These are phyloP conservation scores for Rutpela maculata DNA, from an alignment of 2,888 invertebrate species.

Conservation along the genomic window DNA sequence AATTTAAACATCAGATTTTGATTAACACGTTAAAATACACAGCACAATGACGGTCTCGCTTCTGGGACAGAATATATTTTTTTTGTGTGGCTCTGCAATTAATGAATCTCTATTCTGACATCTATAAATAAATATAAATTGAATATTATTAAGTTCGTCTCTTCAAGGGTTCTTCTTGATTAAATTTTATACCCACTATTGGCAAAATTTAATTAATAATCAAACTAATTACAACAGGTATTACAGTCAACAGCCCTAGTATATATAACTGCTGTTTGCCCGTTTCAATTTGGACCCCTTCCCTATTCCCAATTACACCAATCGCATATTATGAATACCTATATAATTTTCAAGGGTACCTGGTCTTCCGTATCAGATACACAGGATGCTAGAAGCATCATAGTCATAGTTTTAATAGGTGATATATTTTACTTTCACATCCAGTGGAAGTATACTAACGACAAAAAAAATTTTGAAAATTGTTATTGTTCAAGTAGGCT, in stretches of 20 bases:
- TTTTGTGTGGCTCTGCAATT: too few species aligned
- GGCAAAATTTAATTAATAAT: slow-evolving; percentile 33
- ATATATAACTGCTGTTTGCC: background rate
- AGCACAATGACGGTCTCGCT: too few species aligned
- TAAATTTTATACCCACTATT: slow-evolving; percentile 28
- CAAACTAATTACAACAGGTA: slow-evolving; percentile 24
- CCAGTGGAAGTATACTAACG: too few species aligned
- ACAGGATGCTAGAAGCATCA: background rate
- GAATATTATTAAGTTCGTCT: background rate
- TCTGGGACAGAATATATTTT: too few species aligned
- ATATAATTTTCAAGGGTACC: background rate
- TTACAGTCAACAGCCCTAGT: background rate
- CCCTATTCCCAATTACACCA: background rate
- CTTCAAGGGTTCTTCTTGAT: background rate
- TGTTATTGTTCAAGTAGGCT: too few species aligned
- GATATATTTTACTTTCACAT: too few species aligned
- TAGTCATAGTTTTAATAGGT: too few species aligned
- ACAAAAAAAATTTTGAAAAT: too few species aligned
- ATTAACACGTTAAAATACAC: too few species aligned
- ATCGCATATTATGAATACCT: background rate
- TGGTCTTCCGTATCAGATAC: background rate
- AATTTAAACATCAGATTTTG: too few species aligned
- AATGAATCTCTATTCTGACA: background rate
- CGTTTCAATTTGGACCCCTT: background rate
- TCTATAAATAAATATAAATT: background rate